These are phyloP conservation scores for Zaprionus ghesquierei DNA, from an alignment of 1,140 invertebrate species.

Conservation along the genomic window DNA sequence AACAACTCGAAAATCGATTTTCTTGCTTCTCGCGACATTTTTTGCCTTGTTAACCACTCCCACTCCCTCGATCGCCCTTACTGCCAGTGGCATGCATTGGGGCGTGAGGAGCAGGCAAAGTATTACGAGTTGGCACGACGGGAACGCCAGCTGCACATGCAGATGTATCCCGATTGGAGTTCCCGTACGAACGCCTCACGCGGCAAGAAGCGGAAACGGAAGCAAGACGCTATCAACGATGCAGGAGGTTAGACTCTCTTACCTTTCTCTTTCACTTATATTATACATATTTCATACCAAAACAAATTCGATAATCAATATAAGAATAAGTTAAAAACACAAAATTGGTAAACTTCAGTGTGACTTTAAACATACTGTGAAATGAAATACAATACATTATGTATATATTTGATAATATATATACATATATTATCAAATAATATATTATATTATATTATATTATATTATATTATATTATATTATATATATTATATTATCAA, in stretches of 20 bases:
- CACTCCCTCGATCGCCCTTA: conserved; percentile 21
- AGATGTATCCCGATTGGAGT: conserved; percentile 99
- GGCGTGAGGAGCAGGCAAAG: conserved; percentile 99
- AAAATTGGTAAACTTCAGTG: not conserved
- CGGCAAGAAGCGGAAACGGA: conserved; percentile 99
- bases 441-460: no score
- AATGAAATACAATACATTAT: not conserved
- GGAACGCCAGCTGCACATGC: conserved; percentile 99
- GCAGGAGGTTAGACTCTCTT: conserved; percentile 90
- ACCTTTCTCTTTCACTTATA: conserved; percentile 53
- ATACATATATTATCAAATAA: no score
- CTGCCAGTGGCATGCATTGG: conserved; percentile 97
- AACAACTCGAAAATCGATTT: conserved; percentile 11
- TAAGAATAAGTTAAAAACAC: not conserved
- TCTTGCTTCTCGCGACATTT: not conserved
- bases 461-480: no score
- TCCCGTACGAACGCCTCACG: conserved; percentile 98
- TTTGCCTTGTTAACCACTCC: not conserved
- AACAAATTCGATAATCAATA: conserved; percentile 2
- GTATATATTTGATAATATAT: no score
- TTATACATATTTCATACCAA: conserved; percentile 38
- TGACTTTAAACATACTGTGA: not conserved
- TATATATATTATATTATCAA: no score
- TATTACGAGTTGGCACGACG: conserved; percentile 99
- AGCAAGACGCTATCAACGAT: conserved; percentile 96